Base-by-base conservation (phyloP, 35 echinoderm and acorn worm genomes). In the Chiridota heheva region DNA sequence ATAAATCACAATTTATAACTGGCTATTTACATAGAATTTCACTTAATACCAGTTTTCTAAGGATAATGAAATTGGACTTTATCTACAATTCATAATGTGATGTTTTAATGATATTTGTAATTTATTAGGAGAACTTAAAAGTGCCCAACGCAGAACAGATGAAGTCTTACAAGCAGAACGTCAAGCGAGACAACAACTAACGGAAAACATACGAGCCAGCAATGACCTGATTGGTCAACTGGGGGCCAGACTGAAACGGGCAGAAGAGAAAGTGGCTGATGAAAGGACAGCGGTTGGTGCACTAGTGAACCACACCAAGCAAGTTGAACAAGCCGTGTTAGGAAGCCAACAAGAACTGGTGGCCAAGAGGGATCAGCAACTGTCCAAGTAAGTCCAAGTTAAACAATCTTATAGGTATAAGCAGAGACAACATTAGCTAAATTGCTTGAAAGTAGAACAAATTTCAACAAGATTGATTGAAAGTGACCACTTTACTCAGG, bases 171-270 rank as follows among this genome's bases (percentile, higher is more conserved):
- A 58, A 3, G 37, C 85, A 10, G 95, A 98, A 43, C 36, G 95
- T 20, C 81, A 98, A 29, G 47, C 84, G 7, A 58, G 95, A 15
- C 85, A 88, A 62, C 89, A 91, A 42, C 84, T 98, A 15, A 88
- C 95, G 35, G 95, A 98, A 44, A 98, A 88, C 73, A 88, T 98
- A 34, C 89, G 95, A 2, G 89, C 89, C 34, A 88, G 84, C 68
- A 98, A 98, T 68, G 95, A 98, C 44, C 95, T 98, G 39, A 91
- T 98, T 48, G 95, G 95, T 10, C 95, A 98, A 85, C 72, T 98
- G 33, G 95, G 95, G 44, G 95, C 95, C 13, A 24, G 95, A 36
- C 70, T 98, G 13, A 98, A 98, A 69, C 58, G 95, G 35, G 95
- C 95, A 3, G 95, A 98, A 58, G 95, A 98, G 39, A 83, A 87